Evolutionary conservation across 2,888 invertebrate genomes (phyloP), one percentile per base, ranked within the genome.

Genomic region (Mythimna pallens): DNA sequence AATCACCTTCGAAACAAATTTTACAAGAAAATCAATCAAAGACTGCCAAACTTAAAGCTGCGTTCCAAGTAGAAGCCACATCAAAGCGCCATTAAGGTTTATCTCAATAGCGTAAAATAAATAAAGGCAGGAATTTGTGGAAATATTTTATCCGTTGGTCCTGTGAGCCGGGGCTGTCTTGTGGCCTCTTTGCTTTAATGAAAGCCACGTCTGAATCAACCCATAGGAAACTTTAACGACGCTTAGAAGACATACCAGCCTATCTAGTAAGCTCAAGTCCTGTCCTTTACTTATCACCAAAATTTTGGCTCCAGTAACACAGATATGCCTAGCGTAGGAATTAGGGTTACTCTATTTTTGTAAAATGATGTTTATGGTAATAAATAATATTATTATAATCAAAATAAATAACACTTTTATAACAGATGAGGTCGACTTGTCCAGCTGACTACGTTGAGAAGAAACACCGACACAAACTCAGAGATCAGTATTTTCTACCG

Each of bases 81-180:
- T 96, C 95, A 95, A 95, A 95, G 95, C 89, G 89, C 92, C 93
- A 95, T 96, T 95, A 95, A 89, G 92, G 93, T 94, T 93, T 94
- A 95, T 95, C 93, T 95, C 92, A 93, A 94, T 92, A 93, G 93
- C 94, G 92, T 91, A 92, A 93, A 94, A 94, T 94, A 95, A 95
- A 95, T 95, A 95, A 93, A 93, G 93, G 92, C 90, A 88, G 91
- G 92, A 95, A 94, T 95, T 94, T 94, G 93, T 86, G 93, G 89
- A 92, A 95, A 94, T 93, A 95, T 94, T 90, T 94, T 94, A 94
- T 93, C 93, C 92, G 88, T 86, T 89, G 88, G 89, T 87, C 88
- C 89, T 87, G 88, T 86, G 89, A 87, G 89, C 89, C 89, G 89
- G 87, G 89, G 90, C 87, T 87, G 91, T 87, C 91, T 93, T 94